A percentile compares a stretch with the other conserved stretches of the same genome.
phyloP scores from a whole-genome alignment of 2,797 vertebrate species.

The Lates japonicus region DNA sequence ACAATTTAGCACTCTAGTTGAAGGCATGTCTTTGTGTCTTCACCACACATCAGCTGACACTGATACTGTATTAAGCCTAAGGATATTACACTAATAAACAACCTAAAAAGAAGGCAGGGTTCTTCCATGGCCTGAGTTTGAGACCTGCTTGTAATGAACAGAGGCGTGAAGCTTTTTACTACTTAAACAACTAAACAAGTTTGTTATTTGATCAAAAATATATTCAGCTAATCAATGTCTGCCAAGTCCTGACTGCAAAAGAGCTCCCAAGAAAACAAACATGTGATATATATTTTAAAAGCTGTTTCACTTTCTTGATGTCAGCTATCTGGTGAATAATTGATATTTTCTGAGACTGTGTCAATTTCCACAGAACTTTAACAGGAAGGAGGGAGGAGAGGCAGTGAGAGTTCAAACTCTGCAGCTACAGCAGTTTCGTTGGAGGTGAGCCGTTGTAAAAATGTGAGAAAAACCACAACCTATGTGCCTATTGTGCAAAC shows the following conservation, averaged over 20 bases:
- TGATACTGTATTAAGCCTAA: slow-evolving; percentile 56
- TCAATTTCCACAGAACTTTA: slow-evolving; percentile 47
- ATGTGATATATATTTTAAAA: neutral
- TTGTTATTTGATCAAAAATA: slow-evolving; percentile 33
- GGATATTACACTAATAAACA: slow-evolving; percentile 63
- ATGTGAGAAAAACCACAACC: slow-evolving; percentile 72
- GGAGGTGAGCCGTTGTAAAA: slow-evolving; percentile 73
- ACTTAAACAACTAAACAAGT: slow-evolving; percentile 25
- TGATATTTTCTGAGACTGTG: slow-evolving; percentile 35
- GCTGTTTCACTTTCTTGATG: slow-evolving; percentile 27
- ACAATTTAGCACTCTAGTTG: slow-evolving; percentile 65
- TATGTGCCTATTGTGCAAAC: slow-evolving; percentile 71
- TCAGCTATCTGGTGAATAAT: slow-evolving; percentile 32
- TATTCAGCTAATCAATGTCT: neutral
- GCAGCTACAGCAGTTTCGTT: slow-evolving; percentile 71
- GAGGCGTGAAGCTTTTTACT: slow-evolving; percentile 40
- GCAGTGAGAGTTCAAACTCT: slow-evolving; percentile 64
- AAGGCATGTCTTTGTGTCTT: slow-evolving; percentile 67
- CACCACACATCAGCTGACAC: slow-evolving; percentile 73
- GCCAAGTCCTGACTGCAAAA: slow-evolving; percentile 9
- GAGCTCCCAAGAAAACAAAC: neutral
- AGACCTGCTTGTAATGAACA: slow-evolving; percentile 50
- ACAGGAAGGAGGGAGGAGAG: slow-evolving; percentile 57
- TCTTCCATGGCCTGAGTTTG: slow-evolving; percentile 29
- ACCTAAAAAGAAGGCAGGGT: slow-evolving; percentile 25